phyloP scores from a whole-genome alignment of 2,797 vertebrate genomes.

The Mormyrops boulengeri region DNA sequence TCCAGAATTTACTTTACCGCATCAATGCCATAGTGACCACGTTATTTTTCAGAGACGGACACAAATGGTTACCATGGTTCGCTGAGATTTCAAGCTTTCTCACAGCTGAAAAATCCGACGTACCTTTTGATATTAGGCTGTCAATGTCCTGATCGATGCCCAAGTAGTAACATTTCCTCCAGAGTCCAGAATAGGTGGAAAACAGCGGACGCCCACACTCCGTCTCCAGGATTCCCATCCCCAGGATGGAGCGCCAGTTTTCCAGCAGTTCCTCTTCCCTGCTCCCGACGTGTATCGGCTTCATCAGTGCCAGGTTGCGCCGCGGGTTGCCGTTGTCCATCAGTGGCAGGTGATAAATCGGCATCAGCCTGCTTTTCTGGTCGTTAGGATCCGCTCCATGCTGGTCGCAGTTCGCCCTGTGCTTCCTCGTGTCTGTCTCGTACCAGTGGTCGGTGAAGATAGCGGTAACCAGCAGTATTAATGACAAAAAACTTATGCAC shows the following conservation, averaged over 20 bases:
- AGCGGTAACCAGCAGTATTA: slow-evolving; percentile 55
- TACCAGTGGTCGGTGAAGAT: slow-evolving; percentile 58
- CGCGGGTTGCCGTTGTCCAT: slow-evolving; percentile 59
- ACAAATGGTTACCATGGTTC: not conserved
- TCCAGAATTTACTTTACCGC: not conserved
- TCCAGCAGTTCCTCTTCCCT: slow-evolving; percentile 68
- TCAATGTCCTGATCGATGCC: slow-evolving; percentile 74
- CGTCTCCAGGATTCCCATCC: slow-evolving; percentile 77
- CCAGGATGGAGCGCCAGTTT: slow-evolving; percentile 74
- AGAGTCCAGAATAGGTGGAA: slow-evolving; percentile 73
- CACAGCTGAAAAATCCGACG: not conserved
- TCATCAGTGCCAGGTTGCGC: slow-evolving; percentile 61
- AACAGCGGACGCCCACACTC: slow-evolving; percentile 76
- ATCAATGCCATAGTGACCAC: not conserved
- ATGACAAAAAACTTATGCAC: slow-evolving; percentile 50
- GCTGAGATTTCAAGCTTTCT: not conserved
- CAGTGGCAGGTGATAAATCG: slow-evolving; percentile 78
- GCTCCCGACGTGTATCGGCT: slow-evolving; percentile 66
- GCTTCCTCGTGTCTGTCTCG: slow-evolving; percentile 55
- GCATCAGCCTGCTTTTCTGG: slow-evolving; percentile 57
- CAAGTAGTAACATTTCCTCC: slow-evolving; percentile 76
- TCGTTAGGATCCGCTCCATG: slow-evolving; percentile 46
- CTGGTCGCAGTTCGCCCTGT: slow-evolving; percentile 54
- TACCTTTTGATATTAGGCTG: slow-evolving; percentile 73
- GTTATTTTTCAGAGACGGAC: not conserved